Evolutionary conservation across 2,797 vertebrate species (phyloP).

Genomic region (Galagoides demidoff): DNA sequence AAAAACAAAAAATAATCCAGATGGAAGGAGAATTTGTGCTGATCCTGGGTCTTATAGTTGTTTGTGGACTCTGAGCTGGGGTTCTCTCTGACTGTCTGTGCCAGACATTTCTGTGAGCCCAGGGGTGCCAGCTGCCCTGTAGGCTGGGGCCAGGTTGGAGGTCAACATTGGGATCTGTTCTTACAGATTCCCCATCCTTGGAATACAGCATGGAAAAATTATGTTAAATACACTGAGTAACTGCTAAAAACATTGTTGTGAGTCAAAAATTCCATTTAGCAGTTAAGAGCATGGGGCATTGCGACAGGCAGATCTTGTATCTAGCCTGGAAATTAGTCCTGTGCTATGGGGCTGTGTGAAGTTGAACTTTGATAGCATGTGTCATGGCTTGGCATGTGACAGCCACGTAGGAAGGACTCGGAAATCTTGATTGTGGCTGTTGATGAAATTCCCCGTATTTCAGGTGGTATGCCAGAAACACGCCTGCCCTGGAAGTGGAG

Average conservation of each 20-base stretch:
- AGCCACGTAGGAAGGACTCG: neutral
- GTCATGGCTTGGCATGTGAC: too few relatives aligned
- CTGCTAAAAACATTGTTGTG: neutral
- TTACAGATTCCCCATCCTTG: neutral
- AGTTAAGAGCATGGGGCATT: neutral
- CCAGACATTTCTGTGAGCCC: neutral
- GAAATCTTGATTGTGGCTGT: neutral
- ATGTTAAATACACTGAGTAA: neutral
- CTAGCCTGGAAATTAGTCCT: neutral
- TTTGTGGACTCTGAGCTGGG: neutral
- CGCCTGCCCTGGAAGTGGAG: neutral
- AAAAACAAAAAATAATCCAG: neutral
- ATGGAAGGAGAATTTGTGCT: neutral
- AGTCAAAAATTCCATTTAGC: slow-evolving; percentile 19
- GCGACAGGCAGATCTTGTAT: neutral
- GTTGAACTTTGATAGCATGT: neutral
- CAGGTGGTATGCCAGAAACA: neutral
- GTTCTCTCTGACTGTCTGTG: neutral
- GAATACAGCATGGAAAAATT: neutral
- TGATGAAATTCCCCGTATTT: neutral
- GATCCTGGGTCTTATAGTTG: neutral
- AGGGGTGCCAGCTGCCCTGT: neutral
- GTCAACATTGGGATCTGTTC: neutral
- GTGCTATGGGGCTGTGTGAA: too few relatives aligned
- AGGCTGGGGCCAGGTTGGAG: neutral